Evolutionary conservation across 2,888 invertebrate species (phyloP).

Genomic region (Dendrolimus houi): DNA sequence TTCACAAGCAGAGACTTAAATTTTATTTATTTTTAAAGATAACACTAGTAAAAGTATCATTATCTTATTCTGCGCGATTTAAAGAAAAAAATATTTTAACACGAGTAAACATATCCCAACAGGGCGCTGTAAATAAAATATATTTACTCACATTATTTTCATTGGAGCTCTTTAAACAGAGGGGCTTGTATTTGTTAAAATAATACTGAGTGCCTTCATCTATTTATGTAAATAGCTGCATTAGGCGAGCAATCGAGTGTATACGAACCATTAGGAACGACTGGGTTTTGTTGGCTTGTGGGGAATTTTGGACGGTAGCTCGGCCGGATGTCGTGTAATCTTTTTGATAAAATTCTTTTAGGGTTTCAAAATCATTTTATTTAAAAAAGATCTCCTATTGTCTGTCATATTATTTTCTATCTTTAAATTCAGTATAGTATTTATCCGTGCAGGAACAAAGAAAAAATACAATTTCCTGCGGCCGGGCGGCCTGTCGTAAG

Average conservation of each 20-base stretch:
- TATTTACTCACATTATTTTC: constrained; percentile 1
- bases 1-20: no score
- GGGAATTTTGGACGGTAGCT: background rate
- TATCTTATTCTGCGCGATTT: background rate
- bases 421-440: no score
- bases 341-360: background rate
- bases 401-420: no score
- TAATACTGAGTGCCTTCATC: constrained; percentile 35
- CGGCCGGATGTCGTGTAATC: background rate
- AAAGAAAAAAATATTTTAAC: background rate
- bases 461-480: no score
- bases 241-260: constrained; percentile 38
- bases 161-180: constrained; percentile 11
- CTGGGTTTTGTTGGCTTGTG: constrained; percentile 12
- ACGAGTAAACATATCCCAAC: background rate
- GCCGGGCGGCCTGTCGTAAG: no score
- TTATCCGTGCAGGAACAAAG: no score
- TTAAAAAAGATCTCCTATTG: no score
- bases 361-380: no score
- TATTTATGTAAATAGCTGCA: constrained; percentile 42
- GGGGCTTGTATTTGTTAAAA: constrained; percentile 20
- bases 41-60: no score
- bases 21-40: no score
- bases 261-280: constrained; percentile 26
- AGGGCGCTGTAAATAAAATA: background rate